Base-by-base conservation (phyloP, 2,888 invertebrate species). In the Lasioglossum pauxillum region DNA sequence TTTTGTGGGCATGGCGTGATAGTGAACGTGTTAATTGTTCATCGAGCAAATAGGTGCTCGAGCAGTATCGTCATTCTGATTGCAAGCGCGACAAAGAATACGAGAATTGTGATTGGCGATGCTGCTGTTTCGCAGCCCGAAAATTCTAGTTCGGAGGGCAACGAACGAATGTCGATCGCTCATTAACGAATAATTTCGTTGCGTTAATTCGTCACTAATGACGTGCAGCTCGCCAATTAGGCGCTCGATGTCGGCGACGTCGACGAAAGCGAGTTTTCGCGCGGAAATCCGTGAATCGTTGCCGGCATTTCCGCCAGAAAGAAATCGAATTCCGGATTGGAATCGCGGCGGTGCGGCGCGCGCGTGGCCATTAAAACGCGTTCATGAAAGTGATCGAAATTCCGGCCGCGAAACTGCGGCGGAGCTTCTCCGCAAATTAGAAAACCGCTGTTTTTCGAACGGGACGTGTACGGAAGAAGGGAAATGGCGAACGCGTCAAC, bases 401-500 rank as follows among this genome's bases (percentile, higher is more conserved):
- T 64, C 73, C 49, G 23, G 44, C 64, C 77, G 41, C 83, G 71
- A 80, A 67, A 72, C 84, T 83, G 60, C 86, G 72, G 46, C 23
- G 35, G 31, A 60, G 72, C 75, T 49, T 57, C 53, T 53, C 72
- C 73, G 74, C 76, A 80, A 90, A 88, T 90, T 83, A 87, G 80
- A 84, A 86, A 83, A 75, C 85, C 81, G 27, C 81, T 27, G 19
- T 69, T 81, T 89, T 80, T 81, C 57, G 64, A 35, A 38, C 19
- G 23, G 69, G 57, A 49, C 27, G 69, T 46, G 27, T 46, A 14
- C 27, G 44, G n/a, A 12, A 16, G 41, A 12, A 16, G 57, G 38
- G n/a, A 35, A 19, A 69, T 44, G 69, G 44, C 23, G 64, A 38
- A 75, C 74, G 31, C 49, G 60, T 10, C 31, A 71, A 72, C 60